Evolutionary conservation across 2,797 vertebrate species (phyloP), one percentile per base, ranked within the genome.

Genomic region (Pterois miles): DNA sequence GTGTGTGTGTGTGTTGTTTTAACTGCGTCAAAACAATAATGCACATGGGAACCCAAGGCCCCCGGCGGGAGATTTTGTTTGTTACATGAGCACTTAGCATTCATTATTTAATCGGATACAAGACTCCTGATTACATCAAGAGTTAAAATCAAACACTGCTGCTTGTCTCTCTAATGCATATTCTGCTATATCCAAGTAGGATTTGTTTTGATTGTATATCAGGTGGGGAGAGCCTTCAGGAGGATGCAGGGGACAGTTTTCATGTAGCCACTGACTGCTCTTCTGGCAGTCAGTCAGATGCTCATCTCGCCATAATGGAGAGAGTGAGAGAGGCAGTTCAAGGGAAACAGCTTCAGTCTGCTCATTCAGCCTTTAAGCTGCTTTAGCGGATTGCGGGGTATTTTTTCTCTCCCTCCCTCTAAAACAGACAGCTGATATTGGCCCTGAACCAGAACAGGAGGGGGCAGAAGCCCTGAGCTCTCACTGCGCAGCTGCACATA

Each of bases 311-410:
- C 71, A 64, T 91, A 86, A 92, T 88, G 74, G 84, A 83, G 54
- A 81, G 79, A 65, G 59, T 56, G 72, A 57, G 71, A 63, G 67
- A 75, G 73, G 73, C 76, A 79, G 86, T 83, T 82, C 86, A 93
- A 93, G 90, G 89, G 90, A 94, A 90, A 91, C 74, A 82, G 87
- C 91, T 91, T 92, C 91, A 80, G 89, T 89, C 88, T 73, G 84
- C 87, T 76, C 81, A 90, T 93, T 93, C 91, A 95, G 94, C 93
- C 90, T 91, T 93, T 96, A 95, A 96, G 93, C 94, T 94, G 94
- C 94, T 95, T 96, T 94, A 93, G 89, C 83, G 92, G 94, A 95
- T 95, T 94, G 91, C 86, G 84, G 89, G 84, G 81, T 91, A 88
- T 91, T 93, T 92, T 92, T 87, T 89, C 80, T 86, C 90, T 87